Conservation (phyloP, 2,797 vertebrate species). For the Diceros bicornis region DNA sequence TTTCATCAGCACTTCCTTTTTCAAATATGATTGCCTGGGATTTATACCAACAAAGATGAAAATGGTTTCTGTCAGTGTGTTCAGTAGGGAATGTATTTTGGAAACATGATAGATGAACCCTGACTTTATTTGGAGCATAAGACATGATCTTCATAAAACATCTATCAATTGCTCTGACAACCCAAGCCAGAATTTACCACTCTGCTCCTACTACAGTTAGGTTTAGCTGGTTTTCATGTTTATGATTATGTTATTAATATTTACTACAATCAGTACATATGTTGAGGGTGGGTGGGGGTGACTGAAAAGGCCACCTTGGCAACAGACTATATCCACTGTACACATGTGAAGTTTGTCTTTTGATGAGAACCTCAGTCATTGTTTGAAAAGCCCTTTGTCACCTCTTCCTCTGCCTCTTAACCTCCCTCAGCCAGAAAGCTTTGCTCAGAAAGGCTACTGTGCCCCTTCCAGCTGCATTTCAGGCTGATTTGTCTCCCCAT, state of each 20-base stretch:
- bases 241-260: neutral
- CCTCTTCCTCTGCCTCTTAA: neutral
- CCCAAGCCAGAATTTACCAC: neutral
- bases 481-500: neutral
- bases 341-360: neutral
- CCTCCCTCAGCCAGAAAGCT: neutral
- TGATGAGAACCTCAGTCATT: neutral
- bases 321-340: neutral
- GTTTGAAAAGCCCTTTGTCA: neutral
- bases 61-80: constrained; percentile 54
- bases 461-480: neutral
- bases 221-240: neutral
- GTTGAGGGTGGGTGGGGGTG: neutral
- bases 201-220: neutral
- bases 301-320: neutral
- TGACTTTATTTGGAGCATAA: constrained; percentile 53
- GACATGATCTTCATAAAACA: constrained; percentile 41
- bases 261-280: neutral
- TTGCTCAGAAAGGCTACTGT: neutral
- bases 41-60: constrained; percentile 38
- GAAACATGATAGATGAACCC: constrained; percentile 38
- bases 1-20: constrained; percentile 54
- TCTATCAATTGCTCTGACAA: constrained; percentile 25
- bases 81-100: constrained; percentile 56
- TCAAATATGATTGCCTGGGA: constrained; percentile 41